A percentile compares a stretch with the other conserved stretches of the same genome.
Evolutionary conservation across 2,797 vertebrate genomes (phyloP).

Genomic region (Sebastolobus alascanus): DNA sequence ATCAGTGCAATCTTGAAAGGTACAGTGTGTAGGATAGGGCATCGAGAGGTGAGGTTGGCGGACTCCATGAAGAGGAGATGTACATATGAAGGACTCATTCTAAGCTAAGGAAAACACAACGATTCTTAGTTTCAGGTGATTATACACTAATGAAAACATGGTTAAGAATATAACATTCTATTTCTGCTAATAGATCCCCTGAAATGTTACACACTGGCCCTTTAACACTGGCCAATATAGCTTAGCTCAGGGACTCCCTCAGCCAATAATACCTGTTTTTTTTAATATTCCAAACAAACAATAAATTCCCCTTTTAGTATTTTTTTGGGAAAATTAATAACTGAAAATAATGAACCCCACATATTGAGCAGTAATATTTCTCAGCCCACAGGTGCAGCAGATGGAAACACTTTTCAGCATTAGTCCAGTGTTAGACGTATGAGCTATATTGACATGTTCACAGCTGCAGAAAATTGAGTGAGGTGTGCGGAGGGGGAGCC

Average conservation of each 20-base stretch:
- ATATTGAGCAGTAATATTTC: constrained; percentile 55
- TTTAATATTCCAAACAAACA: not conserved
- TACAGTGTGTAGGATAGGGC: too few species aligned
- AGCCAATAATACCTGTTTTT: not conserved
- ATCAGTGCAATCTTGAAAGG: not conserved
- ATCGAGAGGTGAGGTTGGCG: too few species aligned
- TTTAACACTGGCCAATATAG: not conserved
- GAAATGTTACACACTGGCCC: too few species aligned
- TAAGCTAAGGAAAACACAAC: too few species aligned
- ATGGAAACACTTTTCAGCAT: constrained; percentile 72
- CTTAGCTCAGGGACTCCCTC: not conserved
- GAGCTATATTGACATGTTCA: constrained; percentile 81
- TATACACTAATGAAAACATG: too few species aligned
- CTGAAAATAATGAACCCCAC: constrained; percentile 28
- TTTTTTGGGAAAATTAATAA: constrained; percentile 3
- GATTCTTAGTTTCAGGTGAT: too few species aligned
- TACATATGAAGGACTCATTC: too few species aligned
- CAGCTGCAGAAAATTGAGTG: constrained; percentile 84
- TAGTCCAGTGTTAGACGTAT: constrained; percentile 73
- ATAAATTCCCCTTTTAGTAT: not conserved
- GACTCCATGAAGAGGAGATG: too few species aligned
- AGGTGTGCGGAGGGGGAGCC: constrained; percentile 57
- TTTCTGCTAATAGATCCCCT: too few species aligned
- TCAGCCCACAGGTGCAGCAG: constrained; percentile 52
- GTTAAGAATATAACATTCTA: too few species aligned